Evolutionary conservation across 2,113 vertebrate species (phyloP).

Genomic region (Hyperopisus bebe): DNA sequence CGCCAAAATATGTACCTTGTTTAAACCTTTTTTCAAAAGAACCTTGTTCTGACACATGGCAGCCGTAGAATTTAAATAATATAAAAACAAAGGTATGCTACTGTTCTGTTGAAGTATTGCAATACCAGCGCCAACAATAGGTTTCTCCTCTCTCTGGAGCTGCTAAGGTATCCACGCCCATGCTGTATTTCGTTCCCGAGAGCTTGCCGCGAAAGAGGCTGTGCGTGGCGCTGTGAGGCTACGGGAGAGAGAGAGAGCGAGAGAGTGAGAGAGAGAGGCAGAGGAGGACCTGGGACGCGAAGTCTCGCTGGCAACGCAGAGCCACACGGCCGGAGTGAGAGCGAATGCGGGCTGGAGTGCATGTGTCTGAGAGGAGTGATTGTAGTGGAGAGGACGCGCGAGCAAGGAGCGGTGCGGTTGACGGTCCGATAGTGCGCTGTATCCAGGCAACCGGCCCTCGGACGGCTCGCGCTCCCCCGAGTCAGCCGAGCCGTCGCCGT

Average conservation of each 20-base stretch:
- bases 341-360: constrained; percentile 8
- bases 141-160: constrained; percentile 29
- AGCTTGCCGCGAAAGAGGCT: not conserved
- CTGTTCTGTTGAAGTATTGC: constrained; percentile 1
- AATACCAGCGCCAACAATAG: constrained; percentile 39
- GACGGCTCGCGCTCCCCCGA: constrained; percentile 17
- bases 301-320: constrained; percentile 18
- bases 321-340: not conserved
- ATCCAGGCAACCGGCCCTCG: constrained; percentile 34
- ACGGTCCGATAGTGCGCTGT: constrained; percentile 30
- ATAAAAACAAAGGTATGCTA: not conserved
- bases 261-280: constrained; percentile 8
- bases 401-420: constrained; percentile 4
- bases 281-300: constrained; percentile 18
- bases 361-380: not conserved
- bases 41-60: not conserved
- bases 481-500: constrained; percentile 20
- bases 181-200: constrained; percentile 22
- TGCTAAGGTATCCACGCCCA: constrained; percentile 53
- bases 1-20: not conserved
- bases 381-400: not conserved
- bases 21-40: not conserved
- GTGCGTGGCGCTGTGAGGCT: constrained; percentile 8
- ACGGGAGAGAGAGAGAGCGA: not conserved
- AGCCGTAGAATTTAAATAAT: not conserved